Percentiles rank a stretch among this genome's conserved stretches.
These are phyloP conservation scores for Carposina sasakii DNA, from an alignment of 1,140 invertebrate species.

Conservation along the genomic window DNA sequence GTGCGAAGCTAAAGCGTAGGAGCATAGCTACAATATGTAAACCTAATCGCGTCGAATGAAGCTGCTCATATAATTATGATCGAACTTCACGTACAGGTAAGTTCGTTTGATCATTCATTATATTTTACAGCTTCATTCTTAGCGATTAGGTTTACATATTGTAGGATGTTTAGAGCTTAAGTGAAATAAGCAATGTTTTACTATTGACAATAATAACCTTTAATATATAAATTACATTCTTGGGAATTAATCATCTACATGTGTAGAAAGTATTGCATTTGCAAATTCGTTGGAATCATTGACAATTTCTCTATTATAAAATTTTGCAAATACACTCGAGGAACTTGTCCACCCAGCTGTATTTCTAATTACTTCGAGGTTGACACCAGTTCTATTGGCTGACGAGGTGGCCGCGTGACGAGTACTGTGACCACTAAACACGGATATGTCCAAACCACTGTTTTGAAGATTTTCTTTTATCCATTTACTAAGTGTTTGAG, in stretches of 20 bases:
- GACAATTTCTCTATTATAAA: background rate
- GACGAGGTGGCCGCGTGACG: background rate
- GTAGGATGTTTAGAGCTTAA: conserved; percentile 2
- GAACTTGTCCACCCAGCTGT: background rate
- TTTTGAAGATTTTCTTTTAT: background rate
- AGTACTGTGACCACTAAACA: conserved; percentile 1
- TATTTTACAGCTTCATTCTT: too few species aligned
- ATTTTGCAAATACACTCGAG: background rate
- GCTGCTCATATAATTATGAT: too few species aligned
- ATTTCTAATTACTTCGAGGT: background rate
- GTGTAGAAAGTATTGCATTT: background rate
- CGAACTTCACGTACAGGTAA: too few species aligned
- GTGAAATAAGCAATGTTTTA: background rate
- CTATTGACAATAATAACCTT: background rate
- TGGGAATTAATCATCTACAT: background rate
- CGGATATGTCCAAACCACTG: background rate
- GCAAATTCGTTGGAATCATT: background rate
- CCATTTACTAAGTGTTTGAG: background rate
- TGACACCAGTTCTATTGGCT: background rate
- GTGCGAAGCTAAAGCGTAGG: background rate
- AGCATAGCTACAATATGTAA: too few species aligned
- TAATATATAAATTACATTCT: too few species aligned
- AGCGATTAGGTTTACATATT: too few species aligned
- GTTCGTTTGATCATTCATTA: too few species aligned
- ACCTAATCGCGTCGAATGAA: conserved; percentile 3